phyloP scores from a whole-genome alignment of 2,797 vertebrate species.

The Pyrrhura leucotis region DNA sequence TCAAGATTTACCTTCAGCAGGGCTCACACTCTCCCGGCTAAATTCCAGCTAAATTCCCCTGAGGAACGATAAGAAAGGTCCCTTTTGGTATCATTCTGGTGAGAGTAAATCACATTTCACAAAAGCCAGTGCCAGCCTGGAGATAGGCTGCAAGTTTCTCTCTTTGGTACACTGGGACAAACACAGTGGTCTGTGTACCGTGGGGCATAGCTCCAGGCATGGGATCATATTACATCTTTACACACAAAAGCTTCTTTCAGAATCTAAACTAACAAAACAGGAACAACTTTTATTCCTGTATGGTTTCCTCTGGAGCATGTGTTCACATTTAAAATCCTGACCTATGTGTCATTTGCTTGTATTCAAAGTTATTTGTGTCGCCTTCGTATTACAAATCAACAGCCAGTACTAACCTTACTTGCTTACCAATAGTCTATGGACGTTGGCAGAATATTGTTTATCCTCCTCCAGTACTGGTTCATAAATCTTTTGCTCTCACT shows the following conservation, averaged over 20 bases:
- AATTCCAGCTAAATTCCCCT: constrained; percentile 47
- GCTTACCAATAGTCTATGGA: constrained; percentile 44
- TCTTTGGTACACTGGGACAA: constrained; percentile 71
- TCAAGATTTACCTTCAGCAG: constrained; percentile 60
- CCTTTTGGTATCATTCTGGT: constrained; percentile 65
- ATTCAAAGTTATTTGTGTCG: constrained; percentile 74
- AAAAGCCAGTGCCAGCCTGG: constrained; percentile 69
- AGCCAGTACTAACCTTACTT: constrained; percentile 15
- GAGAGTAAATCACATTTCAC: constrained; percentile 69
- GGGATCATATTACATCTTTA: constrained; percentile 75
- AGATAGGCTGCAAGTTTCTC: constrained; percentile 58
- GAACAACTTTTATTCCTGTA: constrained; percentile 73
- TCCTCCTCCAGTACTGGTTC: neutral
- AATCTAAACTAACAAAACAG: constrained; percentile 81
- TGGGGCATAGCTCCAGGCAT: constrained; percentile 73
- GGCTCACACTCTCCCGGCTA: constrained; percentile 17
- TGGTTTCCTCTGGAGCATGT: constrained; percentile 77
- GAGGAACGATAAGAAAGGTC: constrained; percentile 45
- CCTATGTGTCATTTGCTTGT: constrained; percentile 70
- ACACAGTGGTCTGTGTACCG: constrained; percentile 76
- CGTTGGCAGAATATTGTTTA: constrained; percentile 40
- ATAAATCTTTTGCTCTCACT: constrained; percentile 12
- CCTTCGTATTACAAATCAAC: constrained; percentile 57
- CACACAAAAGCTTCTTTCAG: constrained; percentile 86
- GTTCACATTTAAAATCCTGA: constrained; percentile 80